Percentiles rank a stretch among this genome's conserved stretches.
Evolutionary conservation across 92 coral and sea anemone genomes (phyloP).

Genomic region (Palythoa grandis): DNA sequence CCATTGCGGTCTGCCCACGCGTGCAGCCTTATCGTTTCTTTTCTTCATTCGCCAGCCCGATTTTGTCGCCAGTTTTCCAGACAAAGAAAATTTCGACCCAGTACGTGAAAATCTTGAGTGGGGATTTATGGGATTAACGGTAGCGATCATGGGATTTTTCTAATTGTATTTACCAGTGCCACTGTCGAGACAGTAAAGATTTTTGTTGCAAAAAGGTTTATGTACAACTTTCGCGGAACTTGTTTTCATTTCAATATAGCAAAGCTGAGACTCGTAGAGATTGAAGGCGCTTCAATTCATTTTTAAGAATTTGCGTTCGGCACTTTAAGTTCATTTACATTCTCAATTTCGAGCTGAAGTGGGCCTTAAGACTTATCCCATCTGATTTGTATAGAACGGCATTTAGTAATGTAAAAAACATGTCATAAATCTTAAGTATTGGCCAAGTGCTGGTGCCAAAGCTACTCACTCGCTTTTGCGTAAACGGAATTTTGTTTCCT

Average conservation of each 20-base stretch:
- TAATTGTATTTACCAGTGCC: not conserved
- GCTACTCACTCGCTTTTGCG: not conserved
- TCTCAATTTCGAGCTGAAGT: not conserved
- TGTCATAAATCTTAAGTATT: not conserved
- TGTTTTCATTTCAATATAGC: not conserved
- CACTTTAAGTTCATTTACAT: not conserved
- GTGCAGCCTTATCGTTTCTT: not conserved
- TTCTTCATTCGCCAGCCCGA: not conserved
- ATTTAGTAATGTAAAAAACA: not conserved
- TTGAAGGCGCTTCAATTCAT: not conserved
- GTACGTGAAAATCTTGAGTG: constrained; percentile 15
- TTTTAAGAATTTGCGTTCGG: not conserved
- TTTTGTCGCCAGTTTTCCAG: not conserved
- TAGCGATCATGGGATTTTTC: not conserved
- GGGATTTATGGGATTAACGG: constrained; percentile 11
- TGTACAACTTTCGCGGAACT: not conserved
- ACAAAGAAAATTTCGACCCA: not conserved
- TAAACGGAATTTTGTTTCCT: not conserved
- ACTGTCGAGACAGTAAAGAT: not conserved
- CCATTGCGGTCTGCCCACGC: not conserved
- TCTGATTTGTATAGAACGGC: not conserved
- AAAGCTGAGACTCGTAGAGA: not conserved
- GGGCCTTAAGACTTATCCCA: not conserved
- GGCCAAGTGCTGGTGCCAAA: not conserved
- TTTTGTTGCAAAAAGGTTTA: not conserved